Base-by-base conservation (phyloP, 2,797 vertebrate genomes). In the Platyrinchus mystaceus region DNA sequence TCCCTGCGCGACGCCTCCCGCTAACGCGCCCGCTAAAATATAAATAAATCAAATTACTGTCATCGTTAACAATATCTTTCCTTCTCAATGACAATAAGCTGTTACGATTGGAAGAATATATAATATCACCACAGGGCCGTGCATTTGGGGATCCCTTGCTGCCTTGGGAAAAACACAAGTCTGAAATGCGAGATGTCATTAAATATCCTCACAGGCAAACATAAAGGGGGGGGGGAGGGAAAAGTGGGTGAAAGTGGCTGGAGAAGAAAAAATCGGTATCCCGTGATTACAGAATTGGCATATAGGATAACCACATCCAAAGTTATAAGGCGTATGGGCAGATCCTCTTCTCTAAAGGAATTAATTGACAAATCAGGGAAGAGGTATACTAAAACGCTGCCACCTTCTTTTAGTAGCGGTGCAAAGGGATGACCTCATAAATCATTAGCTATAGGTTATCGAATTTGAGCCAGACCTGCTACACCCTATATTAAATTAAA, bases 391-490 rank as follows among this genome's bases (percentile, higher is more conserved):
- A 91, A 96, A 97, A 96, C 8, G 53, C 89, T 95, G 94, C 86
- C 46, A 12, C 74, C 91, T 95, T 84, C 94, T 95, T 96, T 93
- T 95, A 96, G 95, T 95, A 92, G 94, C 14, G 14, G 94, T 96
- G 96, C 94, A 90, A 95, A 96, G 78, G 78, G 95, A 93, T 97
- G 97, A 95, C 94, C 96, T 96, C 97, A 95, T 97, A 97, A 97
- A 97, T 97, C 96, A 97, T 96, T 96, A 97, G 91, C 95, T 91
- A 87, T 88, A 59, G 95, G 94, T 96, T 97, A 95, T 97, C 93
- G 94, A 92, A 59, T 95, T 97, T 75, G 52, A 94, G 90, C 81
- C 96, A 96, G 96, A 95, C 73, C 93, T 94, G 82, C 97, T 94
- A 94, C 93, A 96, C 95, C 84, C 86, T 87, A 14, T 94, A 95